A percentile compares a stretch with the other conserved stretches of the same genome.
Conservation (phyloP, 2,888 invertebrate genomes). For the Spicauda simplicius region DNA sequence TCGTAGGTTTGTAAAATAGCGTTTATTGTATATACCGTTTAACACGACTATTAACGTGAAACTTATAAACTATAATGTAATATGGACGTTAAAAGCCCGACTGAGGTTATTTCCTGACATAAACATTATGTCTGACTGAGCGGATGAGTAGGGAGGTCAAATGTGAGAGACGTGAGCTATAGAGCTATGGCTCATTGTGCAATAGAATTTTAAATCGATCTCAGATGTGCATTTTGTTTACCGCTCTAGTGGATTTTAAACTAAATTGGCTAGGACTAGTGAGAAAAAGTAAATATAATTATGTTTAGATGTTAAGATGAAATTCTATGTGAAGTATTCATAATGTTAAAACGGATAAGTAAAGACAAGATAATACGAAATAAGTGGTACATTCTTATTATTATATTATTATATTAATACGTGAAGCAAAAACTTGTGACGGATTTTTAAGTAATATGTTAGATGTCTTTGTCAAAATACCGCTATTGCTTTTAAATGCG, state of each 20-base stretch:
- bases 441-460: no score
- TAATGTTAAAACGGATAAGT: no score
- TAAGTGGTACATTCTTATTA: no score
- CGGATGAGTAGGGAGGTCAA: slow-evolving; percentile 29
- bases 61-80: not conserved
- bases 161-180: slow-evolving; percentile 33
- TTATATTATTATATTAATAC: no score
- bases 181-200: slow-evolving; percentile 16
- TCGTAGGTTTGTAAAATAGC: not conserved
- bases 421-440: no score
- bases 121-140: slow-evolving; percentile 17
- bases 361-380: no score
- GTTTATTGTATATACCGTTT: not conserved
- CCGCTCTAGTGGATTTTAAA: not conserved
- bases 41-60: not conserved
- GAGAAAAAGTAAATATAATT: no score
- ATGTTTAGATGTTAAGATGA: no score
- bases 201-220: slow-evolving; percentile 2
- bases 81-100: not conserved
- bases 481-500: no score
- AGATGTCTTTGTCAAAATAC: no score
- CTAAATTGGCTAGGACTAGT: not conserved
- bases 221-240: not conserved
- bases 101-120: slow-evolving; percentile 20
- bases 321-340: no score